A percentile compares a stretch with the other conserved stretches of the same genome.
phyloP scores from a whole-genome alignment of 2,113 vertebrate genomes.

The Heterocephalus glaber region DNA sequence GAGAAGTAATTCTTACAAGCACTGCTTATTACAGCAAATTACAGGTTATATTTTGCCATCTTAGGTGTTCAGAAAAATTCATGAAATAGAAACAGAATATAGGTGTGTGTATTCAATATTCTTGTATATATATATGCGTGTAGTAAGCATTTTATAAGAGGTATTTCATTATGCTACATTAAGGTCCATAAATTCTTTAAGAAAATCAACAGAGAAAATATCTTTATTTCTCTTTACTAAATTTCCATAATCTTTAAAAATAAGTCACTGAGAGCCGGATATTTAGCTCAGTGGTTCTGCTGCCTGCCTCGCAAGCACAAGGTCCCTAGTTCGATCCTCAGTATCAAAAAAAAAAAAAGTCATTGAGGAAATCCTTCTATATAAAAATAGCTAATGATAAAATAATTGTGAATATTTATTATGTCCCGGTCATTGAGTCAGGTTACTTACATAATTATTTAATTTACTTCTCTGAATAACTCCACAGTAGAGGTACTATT shows the following conservation, averaged over 20 bases:
- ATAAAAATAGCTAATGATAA: not conserved
- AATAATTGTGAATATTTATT: not conserved
- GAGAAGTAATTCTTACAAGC: slow-evolving; percentile 16
- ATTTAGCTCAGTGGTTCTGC: too few species aligned
- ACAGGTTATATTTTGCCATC: not conserved
- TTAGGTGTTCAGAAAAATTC: not conserved
- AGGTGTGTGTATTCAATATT: not conserved
- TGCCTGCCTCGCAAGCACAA: too few species aligned
- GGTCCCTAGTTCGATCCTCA: too few species aligned
- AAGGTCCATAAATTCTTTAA: not conserved
- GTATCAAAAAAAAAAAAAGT: too few species aligned
- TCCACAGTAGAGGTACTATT: not conserved
- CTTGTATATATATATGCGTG: not conserved
- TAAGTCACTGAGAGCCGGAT: too few species aligned
- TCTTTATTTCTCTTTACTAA: not conserved
- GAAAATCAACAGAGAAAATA: not conserved
- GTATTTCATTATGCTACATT: not conserved
- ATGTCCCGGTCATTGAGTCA: not conserved
- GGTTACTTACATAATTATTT: not conserved
- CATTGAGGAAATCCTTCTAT: not conserved
- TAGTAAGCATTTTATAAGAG: not conserved
- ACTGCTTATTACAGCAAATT: not conserved
- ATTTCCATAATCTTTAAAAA: not conserved
- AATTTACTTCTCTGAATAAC: not conserved
- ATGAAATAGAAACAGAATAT: not conserved